Percentiles rank a stretch among this genome's conserved stretches.
Conservation (phyloP, 2,888 invertebrate genomes). For the Cactoblastis cactorum region DNA sequence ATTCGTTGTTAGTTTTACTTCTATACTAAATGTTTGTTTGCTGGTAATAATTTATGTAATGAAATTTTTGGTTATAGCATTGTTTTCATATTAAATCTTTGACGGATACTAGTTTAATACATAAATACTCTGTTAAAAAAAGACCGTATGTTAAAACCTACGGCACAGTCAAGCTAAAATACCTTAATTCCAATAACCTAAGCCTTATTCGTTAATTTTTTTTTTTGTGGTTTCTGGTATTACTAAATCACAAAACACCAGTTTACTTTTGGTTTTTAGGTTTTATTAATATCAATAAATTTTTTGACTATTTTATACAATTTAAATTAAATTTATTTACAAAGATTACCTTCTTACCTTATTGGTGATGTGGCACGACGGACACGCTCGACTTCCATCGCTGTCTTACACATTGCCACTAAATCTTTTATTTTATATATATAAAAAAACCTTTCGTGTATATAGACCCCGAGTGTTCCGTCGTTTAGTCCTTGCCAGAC, state of each 20-base stretch:
- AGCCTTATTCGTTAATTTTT: no score
- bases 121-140: no score
- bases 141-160: no score
- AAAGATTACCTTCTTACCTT: conserved; percentile 1
- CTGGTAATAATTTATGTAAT: not conserved
- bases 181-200: no score
- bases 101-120: no score
- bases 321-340: not conserved
- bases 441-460: not conserved
- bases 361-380: not conserved
- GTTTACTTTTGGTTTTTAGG: not conserved
- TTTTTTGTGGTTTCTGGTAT: no score
- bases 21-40: not conserved
- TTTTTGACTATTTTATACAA: no score
- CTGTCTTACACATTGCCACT: not conserved
- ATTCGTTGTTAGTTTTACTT: not conserved
- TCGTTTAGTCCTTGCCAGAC: not conserved
- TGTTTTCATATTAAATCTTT: no score
- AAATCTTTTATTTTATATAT: not conserved
- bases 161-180: no score
- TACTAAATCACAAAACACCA: no score
- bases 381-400: not conserved
- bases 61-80: not conserved
- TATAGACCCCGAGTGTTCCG: not conserved
- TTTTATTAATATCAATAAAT: no score